phyloP scores from a whole-genome alignment of 2,888 invertebrate species.

The Rhamphomyia laevipes region DNA sequence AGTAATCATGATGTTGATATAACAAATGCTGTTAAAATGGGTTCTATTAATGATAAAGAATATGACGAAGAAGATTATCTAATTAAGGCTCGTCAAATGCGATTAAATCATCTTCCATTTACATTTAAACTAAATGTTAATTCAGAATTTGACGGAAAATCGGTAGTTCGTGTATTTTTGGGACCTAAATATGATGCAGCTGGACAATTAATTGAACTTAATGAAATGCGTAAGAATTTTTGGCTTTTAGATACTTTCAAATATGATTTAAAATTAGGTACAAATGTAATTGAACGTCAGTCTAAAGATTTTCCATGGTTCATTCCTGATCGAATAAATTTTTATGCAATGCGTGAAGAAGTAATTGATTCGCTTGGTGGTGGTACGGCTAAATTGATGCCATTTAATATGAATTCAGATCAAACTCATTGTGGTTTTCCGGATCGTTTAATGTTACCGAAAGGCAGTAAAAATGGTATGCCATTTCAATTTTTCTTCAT shows the following conservation, averaged over 20 bases:
- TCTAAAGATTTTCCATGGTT: slow-evolving; percentile 54
- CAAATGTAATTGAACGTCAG: slow-evolving; percentile 54
- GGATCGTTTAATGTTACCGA: slow-evolving; percentile 57
- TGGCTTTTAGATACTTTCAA: slow-evolving; percentile 52
- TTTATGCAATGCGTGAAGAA: slow-evolving; percentile 50
- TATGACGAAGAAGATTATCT: slow-evolving; percentile 26
- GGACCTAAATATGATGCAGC: slow-evolving; percentile 55
- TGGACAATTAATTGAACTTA: slow-evolving; percentile 45
- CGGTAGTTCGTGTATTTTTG: slow-evolving; percentile 53
- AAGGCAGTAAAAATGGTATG: slow-evolving; percentile 54
- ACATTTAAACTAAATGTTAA: slow-evolving; percentile 43
- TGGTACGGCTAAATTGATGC: slow-evolving; percentile 36
- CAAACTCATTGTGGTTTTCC: slow-evolving; percentile 58
- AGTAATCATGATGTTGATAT: slow-evolving; percentile 52
- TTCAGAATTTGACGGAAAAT: slow-evolving; percentile 46
- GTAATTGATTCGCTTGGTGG: slow-evolving; percentile 37
- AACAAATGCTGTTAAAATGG: slow-evolving; percentile 42
- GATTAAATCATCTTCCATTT: slow-evolving; percentile 54
- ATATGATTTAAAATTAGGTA: slow-evolving; percentile 48
- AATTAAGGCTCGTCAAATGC: slow-evolving; percentile 46
- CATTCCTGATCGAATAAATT: slow-evolving; percentile 50
- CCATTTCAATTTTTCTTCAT: slow-evolving; percentile 52
- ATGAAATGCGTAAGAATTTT: slow-evolving; percentile 48
- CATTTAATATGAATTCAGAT: slow-evolving; percentile 41
- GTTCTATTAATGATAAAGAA: slow-evolving; percentile 25